These are phyloP conservation scores for Pyrgus malvae DNA, from an alignment of 2,888 invertebrate genomes.

Conservation along the genomic window DNA sequence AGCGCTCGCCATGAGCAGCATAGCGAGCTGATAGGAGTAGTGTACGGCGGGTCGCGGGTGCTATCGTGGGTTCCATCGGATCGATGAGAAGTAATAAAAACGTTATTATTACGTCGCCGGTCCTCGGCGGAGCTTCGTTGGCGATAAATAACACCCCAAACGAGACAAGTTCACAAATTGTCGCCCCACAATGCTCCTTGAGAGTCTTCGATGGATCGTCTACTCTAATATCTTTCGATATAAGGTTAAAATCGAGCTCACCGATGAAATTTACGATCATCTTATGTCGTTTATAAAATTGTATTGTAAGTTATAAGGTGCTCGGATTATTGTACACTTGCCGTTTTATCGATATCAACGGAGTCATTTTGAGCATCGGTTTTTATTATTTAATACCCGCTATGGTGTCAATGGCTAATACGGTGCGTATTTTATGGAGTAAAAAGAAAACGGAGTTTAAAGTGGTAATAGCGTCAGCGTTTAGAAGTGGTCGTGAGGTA, in stretches of 20 bases:
- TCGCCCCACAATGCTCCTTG: constrained; percentile 33
- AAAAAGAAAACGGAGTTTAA: not conserved
- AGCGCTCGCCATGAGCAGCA: too few relatives aligned
- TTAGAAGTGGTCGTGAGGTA: not conserved
- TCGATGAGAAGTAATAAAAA: constrained; percentile 34
- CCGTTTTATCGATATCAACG: constrained; percentile 15
- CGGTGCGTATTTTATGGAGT: constrained; percentile 12
- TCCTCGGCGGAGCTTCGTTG: constrained; percentile 20
- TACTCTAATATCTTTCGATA: not conserved
- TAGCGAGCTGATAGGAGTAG: not conserved
- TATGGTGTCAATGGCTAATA: not conserved
- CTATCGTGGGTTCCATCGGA: constrained; percentile 12
- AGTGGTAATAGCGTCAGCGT: not conserved
- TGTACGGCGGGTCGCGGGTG: not conserved
- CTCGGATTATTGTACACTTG: constrained; percentile 1
- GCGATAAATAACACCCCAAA: constrained; percentile 37
- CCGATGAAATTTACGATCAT: not conserved
- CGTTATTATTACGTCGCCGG: constrained; percentile 30
- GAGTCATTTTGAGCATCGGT: not conserved
- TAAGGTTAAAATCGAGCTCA: not conserved
- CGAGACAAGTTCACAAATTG: constrained; percentile 40
- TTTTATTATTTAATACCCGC: constrained; percentile 4
- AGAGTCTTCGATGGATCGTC: not conserved
- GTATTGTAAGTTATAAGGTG: constrained; percentile 19
- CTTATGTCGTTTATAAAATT: constrained; percentile 18